phyloP scores from a whole-genome alignment of 2,888 invertebrate genomes.

The Amphipyra berbera region DNA sequence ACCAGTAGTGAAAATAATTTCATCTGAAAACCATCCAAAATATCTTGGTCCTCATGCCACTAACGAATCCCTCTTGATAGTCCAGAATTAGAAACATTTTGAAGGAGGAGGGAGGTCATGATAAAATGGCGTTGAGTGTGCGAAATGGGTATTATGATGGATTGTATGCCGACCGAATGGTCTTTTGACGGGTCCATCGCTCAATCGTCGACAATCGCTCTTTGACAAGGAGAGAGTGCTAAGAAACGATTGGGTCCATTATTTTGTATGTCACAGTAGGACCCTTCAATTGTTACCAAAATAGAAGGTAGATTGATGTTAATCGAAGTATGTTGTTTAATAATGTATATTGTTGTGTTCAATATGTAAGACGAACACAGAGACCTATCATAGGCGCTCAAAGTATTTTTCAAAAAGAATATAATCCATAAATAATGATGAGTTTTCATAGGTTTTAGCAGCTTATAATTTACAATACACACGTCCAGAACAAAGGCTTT shows the following conservation, averaged over 20 bases:
- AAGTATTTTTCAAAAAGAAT: too few relatives aligned
- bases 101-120: slow-evolving; percentile 57
- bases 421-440: neutral
- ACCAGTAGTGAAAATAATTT: slow-evolving; percentile 87
- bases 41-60: slow-evolving; percentile 56
- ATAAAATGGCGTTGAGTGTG: slow-evolving; percentile 66
- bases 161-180: slow-evolving; percentile 82
- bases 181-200: slow-evolving; percentile 86
- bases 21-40: slow-evolving; percentile 67
- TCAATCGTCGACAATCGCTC: slow-evolving; percentile 85
- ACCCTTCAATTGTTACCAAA: slow-evolving; percentile 43
- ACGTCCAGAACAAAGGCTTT: slow-evolving; percentile 7
- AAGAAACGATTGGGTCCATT: slow-evolving; percentile 81
- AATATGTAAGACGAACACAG: too few relatives aligned
- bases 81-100: slow-evolving; percentile 2
- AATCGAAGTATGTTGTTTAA: slow-evolving; percentile 20
- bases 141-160: slow-evolving; percentile 83
- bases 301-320: slow-evolving; percentile 53
- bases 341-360: too few relatives aligned
- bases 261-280: slow-evolving; percentile 73
- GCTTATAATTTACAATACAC: slow-evolving; percentile 12
- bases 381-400: too few relatives aligned
- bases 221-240: slow-evolving; percentile 79
- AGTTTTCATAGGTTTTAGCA: neutral
- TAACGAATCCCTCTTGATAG: slow-evolving; percentile 14